Base-by-base conservation (phyloP, 2,113 vertebrate genomes). In the Psophia crepitans region DNA sequence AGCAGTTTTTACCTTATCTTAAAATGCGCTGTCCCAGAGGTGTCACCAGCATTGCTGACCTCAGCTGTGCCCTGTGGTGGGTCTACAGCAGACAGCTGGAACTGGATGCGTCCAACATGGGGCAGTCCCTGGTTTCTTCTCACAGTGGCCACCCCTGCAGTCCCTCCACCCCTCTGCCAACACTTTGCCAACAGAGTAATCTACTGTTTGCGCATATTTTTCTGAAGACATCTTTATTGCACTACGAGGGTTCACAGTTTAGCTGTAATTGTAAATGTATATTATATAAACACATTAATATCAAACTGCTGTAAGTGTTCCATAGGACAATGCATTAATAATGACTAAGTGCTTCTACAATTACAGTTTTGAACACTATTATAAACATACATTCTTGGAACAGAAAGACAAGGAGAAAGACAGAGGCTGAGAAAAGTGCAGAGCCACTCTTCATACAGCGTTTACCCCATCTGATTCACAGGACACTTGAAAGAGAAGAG, bases 21-120 rank as follows among this genome's bases (percentile, higher is more conserved):
- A 60, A 78, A 37, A 9, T 5, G 4, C 33, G 4, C 33, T 24
- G 6, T 37, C 33, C 23, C 56, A 74, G 26, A 90, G 56, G 8
- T 28, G 46, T 27, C 57, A 70, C 14, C 19, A 44, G 21, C 2
- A 0, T 32, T 4, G 0, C 68, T 49, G 48, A n/a, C 39, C 68
- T 63, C 68, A 84, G 49, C 33, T 43, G 33, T 56, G 14, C 14
- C n/a, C 32, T 39, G 48, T 5, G 54, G 13, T 12, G 23, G 19
- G 19, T 58, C 39, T 35, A 35, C 6, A 20, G 48, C 20, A 70
- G 43, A 7, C 3, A 3, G 15, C 18, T 84, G 61, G 61, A 35
- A 75, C 12, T 9, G 21, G 32, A 32, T 19, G 32, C 1, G 2
- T 9, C 30, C 69, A 81, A 46, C 21, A 21, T 0, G 0, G 39